Conservation (phyloP, 2,113 vertebrate species). For the Orcinus orca region DNA sequence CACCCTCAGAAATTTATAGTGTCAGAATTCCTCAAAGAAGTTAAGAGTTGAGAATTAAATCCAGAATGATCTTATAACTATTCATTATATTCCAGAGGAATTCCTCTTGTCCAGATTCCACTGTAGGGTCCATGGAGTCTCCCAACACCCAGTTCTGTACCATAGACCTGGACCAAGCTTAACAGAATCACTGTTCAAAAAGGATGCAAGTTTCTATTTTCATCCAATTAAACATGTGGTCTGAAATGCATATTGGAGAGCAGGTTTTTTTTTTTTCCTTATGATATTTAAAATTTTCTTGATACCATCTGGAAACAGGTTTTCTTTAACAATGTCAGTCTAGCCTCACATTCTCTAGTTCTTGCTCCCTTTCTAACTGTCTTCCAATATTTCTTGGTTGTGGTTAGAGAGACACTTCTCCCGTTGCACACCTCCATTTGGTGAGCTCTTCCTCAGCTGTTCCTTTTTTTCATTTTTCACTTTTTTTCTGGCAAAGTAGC, state of each 20-base stretch:
- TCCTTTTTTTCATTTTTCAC: neutral
- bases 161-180: neutral
- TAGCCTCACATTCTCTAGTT: neutral
- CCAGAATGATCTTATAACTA: neutral
- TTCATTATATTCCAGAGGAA: neutral
- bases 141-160: neutral
- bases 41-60: neutral
- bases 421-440: neutral
- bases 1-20: constrained; percentile 38
- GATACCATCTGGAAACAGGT: constrained; percentile 49
- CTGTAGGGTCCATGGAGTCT: neutral
- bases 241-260: neutral
- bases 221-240: constrained; percentile 33
- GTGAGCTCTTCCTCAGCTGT: neutral
- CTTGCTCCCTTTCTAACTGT: neutral
- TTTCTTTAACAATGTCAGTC: constrained; percentile 31
- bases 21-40: constrained; percentile 30
- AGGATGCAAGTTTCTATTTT: constrained; percentile 39
- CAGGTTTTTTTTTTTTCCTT: neutral
- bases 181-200: neutral
- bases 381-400: neutral
- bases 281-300: constrained; percentile 53
- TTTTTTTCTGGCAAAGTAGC: neutral
- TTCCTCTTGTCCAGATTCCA: neutral
- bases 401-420: neutral